Evolutionary conservation across 2,113 vertebrate species (phyloP).

Genomic region (Atherinomorus stipes): DNA sequence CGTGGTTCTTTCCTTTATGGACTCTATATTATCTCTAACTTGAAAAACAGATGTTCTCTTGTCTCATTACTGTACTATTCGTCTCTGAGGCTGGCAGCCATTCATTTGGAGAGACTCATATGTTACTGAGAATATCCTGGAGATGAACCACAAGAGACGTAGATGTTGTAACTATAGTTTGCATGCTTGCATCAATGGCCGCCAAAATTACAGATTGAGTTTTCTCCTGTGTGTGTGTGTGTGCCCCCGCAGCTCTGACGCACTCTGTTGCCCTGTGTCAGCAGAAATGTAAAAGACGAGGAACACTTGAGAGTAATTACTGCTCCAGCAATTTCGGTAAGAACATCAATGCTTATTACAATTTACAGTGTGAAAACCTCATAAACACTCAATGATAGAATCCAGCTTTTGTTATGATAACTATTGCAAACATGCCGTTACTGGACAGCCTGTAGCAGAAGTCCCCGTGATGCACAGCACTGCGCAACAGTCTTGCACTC

Average conservation of each 20-base stretch:
- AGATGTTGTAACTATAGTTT: slow-evolving; percentile 34
- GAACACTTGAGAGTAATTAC: slow-evolving; percentile 92
- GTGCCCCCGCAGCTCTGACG: slow-evolving; percentile 85
- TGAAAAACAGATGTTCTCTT: slow-evolving; percentile 52
- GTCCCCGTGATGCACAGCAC: not conserved
- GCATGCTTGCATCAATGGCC: slow-evolving; percentile 13
- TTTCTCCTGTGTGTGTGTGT: slow-evolving; percentile 45
- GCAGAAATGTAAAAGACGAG: slow-evolving; percentile 91
- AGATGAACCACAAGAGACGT: slow-evolving; percentile 37
- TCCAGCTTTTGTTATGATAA: slow-evolving; percentile 8
- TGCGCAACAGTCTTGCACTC: not conserved
- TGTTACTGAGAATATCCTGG: slow-evolving; percentile 33
- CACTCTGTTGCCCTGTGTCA: slow-evolving; percentile 92
- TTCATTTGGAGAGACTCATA: slow-evolving; percentile 18
- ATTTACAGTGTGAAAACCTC: slow-evolving; percentile 15
- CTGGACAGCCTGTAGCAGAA: slow-evolving; percentile 3
- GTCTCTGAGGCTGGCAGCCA: slow-evolving; percentile 15
- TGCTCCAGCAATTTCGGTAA: slow-evolving; percentile 98
- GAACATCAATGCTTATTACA: slow-evolving; percentile 48
- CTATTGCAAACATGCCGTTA: not conserved
- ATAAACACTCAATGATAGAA: slow-evolving; percentile 7
- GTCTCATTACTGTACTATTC: slow-evolving; percentile 16
- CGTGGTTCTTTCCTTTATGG: slow-evolving; percentile 26
- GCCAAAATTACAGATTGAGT: slow-evolving; percentile 50
- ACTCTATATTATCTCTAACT: slow-evolving; percentile 27